Evolutionary conservation across 2,113 vertebrate species (phyloP).

Genomic region (Ceyx melanurus): DNA sequence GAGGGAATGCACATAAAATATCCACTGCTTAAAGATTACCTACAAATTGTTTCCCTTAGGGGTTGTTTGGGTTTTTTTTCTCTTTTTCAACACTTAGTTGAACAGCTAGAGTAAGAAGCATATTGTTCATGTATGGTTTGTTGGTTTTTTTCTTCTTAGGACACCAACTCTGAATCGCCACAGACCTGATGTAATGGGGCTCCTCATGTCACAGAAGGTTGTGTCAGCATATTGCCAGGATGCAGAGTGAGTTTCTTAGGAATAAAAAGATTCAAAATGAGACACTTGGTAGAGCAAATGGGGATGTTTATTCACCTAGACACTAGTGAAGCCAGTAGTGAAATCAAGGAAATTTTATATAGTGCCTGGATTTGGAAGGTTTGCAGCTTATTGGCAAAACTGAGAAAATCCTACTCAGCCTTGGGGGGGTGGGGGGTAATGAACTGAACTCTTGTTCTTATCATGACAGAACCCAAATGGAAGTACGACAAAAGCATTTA

Average conservation of each 20-base stretch:
- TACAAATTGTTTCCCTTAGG: background rate
- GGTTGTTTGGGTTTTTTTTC: background rate
- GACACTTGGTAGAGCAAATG: background rate
- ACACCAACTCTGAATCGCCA: background rate
- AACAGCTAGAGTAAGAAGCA: background rate
- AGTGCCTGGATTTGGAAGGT: background rate
- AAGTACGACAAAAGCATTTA: slow-evolving; percentile 1
- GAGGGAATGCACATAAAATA: background rate
- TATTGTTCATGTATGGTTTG: background rate
- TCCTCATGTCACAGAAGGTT: accelerated
- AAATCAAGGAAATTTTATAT: background rate
- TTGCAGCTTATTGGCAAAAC: background rate
- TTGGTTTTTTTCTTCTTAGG: background rate
- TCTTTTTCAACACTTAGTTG: background rate
- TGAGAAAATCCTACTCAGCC: background rate
- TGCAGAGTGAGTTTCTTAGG: background rate
- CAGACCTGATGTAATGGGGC: background rate
- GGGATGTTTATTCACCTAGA: background rate
- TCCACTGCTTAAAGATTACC: background rate
- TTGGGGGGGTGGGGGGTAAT: background rate
- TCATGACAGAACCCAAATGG: background rate
- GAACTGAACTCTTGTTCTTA: background rate
- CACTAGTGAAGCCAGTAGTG: background rate
- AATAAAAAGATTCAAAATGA: background rate
- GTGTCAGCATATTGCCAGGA: accelerated